Conservation (phyloP, 2,888 invertebrate species). For the Halocaridina rubra region DNA sequence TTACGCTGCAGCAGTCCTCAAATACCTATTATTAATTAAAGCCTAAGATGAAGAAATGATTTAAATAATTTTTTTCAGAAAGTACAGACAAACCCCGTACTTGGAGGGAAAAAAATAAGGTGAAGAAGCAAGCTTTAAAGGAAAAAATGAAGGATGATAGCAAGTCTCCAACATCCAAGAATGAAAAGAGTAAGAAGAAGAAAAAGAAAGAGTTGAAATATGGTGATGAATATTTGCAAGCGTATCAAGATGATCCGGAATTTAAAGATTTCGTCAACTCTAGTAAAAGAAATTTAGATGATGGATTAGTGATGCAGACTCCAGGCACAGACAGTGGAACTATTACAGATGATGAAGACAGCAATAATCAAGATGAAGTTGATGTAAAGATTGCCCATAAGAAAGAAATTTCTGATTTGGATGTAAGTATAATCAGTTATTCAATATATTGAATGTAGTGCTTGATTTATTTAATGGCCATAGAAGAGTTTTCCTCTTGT, state of each 20-base stretch:
- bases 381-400: constrained; percentile 77
- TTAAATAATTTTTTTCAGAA: constrained; percentile 18
- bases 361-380: constrained; percentile 68
- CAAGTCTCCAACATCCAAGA: constrained; percentile 64
- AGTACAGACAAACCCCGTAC: constrained; percentile 17
- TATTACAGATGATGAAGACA: constrained; percentile 63
- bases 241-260: constrained; percentile 87
- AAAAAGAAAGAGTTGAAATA: constrained; percentile 67
- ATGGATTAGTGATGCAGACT: constrained; percentile 63
- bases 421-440: constrained; percentile 67
- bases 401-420: constrained; percentile 81
- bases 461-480: neutral
- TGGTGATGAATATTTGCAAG: constrained; percentile 73
- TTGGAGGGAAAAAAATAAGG: constrained; percentile 38
- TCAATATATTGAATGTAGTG: neutral
- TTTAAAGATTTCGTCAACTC: constrained; percentile 90
- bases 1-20: neutral
- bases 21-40: neutral
- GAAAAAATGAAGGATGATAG: neutral
- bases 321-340: neutral
- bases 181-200: constrained; percentile 58
- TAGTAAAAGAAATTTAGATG: constrained; percentile 74
- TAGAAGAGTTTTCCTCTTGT: neutral
- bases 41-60: neutral
- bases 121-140: neutral